A percentile compares a stretch with the other conserved stretches of the same genome.
Conservation (phyloP, 35 echinoderm and acorn worm genomes). For the Eucidaris tribuloides region DNA sequence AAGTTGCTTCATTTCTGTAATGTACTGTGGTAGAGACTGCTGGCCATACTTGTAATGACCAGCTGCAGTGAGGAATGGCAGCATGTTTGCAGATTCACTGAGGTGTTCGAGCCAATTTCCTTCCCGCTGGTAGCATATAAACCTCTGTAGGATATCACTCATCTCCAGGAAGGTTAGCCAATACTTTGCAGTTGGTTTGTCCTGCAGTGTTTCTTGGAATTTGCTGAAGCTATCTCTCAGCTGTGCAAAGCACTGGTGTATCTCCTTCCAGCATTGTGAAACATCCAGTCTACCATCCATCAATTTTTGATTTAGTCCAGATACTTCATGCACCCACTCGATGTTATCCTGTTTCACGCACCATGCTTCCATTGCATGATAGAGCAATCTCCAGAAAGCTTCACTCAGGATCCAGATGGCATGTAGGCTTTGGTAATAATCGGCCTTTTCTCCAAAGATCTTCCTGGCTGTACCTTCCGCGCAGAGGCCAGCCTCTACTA, state of each 20-base stretch:
- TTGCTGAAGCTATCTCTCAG: not conserved
- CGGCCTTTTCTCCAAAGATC: not conserved
- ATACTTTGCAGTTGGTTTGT: constrained; percentile 22
- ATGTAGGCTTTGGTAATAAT: not conserved
- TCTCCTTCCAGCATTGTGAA: not conserved
- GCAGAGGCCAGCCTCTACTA: not conserved
- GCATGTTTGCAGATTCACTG: not conserved
- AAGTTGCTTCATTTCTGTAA: not conserved
- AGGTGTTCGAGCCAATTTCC: constrained; percentile 9
- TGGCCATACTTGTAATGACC: constrained; percentile 9
- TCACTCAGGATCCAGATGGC: not conserved
- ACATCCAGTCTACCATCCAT: not conserved
- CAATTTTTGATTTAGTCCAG: not conserved
- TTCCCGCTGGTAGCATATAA: constrained; percentile 1
- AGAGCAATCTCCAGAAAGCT: not conserved
- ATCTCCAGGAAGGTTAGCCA: constrained; percentile 11
- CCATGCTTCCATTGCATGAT: not conserved
- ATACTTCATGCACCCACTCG: not conserved
- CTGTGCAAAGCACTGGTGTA: not conserved
- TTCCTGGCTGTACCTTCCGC: not conserved
- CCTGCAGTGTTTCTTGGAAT: not conserved
- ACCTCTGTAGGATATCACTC: not conserved
- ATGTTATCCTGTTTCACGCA: not conserved
- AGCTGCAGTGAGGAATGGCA: constrained; percentile 18
- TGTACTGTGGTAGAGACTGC: not conserved